Evolutionary conservation across 1,140 invertebrate species (phyloP).

Genomic region (Macrostomum lignano): DNA sequence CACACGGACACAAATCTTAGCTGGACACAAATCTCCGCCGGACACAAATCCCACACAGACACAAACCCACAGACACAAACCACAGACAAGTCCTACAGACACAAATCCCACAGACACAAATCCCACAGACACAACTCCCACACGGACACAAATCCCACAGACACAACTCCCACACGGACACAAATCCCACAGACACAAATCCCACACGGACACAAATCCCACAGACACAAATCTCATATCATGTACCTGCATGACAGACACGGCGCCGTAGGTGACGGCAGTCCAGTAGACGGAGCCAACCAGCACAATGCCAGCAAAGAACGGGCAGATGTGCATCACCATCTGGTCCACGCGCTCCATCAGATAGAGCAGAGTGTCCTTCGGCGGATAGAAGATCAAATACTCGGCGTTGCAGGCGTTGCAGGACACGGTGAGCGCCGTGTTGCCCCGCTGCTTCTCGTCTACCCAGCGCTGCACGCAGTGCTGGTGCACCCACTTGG

Average conservation of each 20-base stretch:
- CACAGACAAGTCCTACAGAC: no score
- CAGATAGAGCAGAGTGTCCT: slow-evolving; percentile 45
- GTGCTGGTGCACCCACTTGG: slow-evolving; percentile 71
- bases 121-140: no score
- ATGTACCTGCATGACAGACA: slow-evolving; percentile 67
- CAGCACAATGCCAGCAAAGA: slow-evolving; percentile 55
- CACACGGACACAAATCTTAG: no score
- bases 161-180: no score
- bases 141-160: no score
- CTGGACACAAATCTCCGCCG: no score
- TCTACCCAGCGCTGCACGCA: slow-evolving; percentile 94
- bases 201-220: neutral
- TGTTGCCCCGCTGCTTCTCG: slow-evolving; percentile 72
- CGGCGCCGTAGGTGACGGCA: slow-evolving; percentile 74
- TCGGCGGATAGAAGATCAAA: slow-evolving; percentile 56
- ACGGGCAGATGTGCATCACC: slow-evolving; percentile 63
- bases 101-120: no score
- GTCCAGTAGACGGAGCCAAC: slow-evolving; percentile 81
- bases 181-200: no score
- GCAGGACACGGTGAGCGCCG: slow-evolving; percentile 48
- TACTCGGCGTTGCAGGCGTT: slow-evolving; percentile 82
- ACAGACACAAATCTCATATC: slow-evolving; percentile 1
- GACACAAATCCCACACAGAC: no score
- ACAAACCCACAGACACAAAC: no score
- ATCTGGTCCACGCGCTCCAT: slow-evolving; percentile 58